Evolutionary conservation across 2,888 invertebrate species (phyloP).

Genomic region (Drosophila prolongata): DNA sequence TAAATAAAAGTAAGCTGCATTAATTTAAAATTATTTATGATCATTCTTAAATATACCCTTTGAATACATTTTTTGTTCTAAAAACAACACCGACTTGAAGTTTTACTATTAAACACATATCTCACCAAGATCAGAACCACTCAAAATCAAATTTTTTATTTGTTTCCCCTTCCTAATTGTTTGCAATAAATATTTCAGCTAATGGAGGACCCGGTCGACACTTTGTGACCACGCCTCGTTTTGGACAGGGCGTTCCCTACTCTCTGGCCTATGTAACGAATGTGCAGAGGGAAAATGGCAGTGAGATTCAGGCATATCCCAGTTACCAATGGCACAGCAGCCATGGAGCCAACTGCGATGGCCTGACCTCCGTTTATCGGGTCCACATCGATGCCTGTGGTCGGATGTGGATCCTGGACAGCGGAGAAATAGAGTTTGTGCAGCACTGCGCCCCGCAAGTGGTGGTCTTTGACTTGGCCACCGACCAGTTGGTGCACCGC

Average conservation of each 20-base stretch:
- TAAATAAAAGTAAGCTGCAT: too few species aligned
- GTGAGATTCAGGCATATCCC: conserved; percentile 87
- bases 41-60: too few species aligned
- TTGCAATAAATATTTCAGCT: conserved; percentile 3
- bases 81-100: too few species aligned
- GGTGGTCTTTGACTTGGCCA: conserved; percentile 88
- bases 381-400: conserved; percentile 88
- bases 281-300: conserved; percentile 54
- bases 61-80: too few species aligned
- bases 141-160: too few species aligned
- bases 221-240: conserved; percentile 90
- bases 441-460: conserved; percentile 90
- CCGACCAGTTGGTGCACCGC: conserved; percentile 85
- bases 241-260: conserved; percentile 89
- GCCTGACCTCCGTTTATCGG: conserved; percentile 90
- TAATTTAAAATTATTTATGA: too few species aligned
- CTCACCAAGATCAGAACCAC: too few species aligned
- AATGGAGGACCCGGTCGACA: conserved; percentile 75
- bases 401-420: conserved; percentile 88
- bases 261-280: conserved; percentile 89
- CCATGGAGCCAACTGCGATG: conserved; percentile 86
- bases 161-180: too few species aligned
- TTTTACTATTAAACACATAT: too few species aligned
- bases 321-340: conserved; percentile 87
- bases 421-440: conserved; percentile 86